phyloP scores from a whole-genome alignment of 2,113 vertebrate genomes.

The Ginglymostoma cirratum region DNA sequence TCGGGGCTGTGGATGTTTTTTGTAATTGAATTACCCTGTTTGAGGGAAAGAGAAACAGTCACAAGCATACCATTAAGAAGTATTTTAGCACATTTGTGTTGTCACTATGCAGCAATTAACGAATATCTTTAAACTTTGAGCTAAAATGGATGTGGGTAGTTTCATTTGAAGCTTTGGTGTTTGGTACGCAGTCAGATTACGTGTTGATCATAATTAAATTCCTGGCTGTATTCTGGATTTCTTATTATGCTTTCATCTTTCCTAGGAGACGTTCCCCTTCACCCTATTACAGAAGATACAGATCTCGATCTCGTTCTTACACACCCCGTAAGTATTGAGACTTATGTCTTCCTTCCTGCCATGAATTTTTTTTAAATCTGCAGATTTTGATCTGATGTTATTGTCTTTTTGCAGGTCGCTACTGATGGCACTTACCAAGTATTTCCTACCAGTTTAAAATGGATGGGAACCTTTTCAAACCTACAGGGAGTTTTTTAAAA shows the following conservation, averaged over 20 bases:
- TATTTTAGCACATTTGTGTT: not conserved
- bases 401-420: slow-evolving; percentile 10
- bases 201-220: not conserved
- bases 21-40: not conserved
- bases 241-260: not conserved
- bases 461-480: slow-evolving; percentile 30
- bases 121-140: not conserved
- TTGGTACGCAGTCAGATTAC: not conserved
- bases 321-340: slow-evolving; percentile 9
- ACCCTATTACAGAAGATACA: slow-evolving; percentile 33
- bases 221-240: not conserved
- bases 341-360: not conserved
- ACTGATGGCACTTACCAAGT: slow-evolving; percentile 18
- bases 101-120: not conserved
- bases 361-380: not conserved
- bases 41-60: not conserved
- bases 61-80: not conserved
- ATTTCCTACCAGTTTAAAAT: slow-evolving; percentile 10
- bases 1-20: not conserved
- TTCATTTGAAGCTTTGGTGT: no score
- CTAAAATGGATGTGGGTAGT: not conserved
- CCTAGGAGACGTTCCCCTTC: slow-evolving; percentile 6
- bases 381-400: not conserved
- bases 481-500: slow-evolving; percentile 25
- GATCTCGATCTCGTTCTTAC: slow-evolving; percentile 35